Percentiles rank a stretch among this genome's conserved stretches.
phyloP scores from a whole-genome alignment of 2,113 vertebrate species.

The Erinaceus europaeus region DNA sequence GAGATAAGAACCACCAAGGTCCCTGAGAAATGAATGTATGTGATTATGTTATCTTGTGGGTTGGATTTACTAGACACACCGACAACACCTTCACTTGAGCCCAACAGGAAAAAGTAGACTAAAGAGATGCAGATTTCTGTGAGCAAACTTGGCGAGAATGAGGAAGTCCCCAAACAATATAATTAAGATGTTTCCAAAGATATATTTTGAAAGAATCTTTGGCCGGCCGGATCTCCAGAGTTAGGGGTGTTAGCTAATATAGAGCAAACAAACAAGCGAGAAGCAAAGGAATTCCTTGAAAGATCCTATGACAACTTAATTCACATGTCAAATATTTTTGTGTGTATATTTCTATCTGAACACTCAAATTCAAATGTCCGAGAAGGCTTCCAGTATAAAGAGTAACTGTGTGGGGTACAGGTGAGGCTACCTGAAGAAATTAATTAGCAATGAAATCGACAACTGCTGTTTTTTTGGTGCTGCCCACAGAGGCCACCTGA shows the following conservation, averaged over 20 bases:
- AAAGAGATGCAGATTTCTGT: slow-evolving; percentile 73
- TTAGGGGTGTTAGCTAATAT: neutral
- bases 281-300: neutral
- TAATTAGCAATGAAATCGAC: neutral
- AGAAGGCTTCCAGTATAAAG: neutral
- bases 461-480: neutral
- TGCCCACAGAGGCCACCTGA: neutral
- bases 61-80: slow-evolving; percentile 74
- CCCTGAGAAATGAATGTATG: slow-evolving; percentile 77
- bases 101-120: slow-evolving; percentile 72
- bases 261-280: neutral
- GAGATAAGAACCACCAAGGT: slow-evolving; percentile 77
- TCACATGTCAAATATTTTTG: neutral
- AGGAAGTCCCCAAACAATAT: slow-evolving; percentile 54
- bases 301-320: neutral
- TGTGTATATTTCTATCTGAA: slow-evolving; percentile 23
- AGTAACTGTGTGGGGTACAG: neutral
- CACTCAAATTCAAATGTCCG: neutral
- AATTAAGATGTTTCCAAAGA: slow-evolving; percentile 40
- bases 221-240: neutral
- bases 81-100: slow-evolving; percentile 54
- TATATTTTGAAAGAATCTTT: neutral
- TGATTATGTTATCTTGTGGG: slow-evolving; percentile 72
- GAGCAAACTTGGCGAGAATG: slow-evolving; percentile 71
- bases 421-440: no score